Evolutionary conservation across 2,888 invertebrate genomes (phyloP).

Genomic region (Incurvaria masculella): DNA sequence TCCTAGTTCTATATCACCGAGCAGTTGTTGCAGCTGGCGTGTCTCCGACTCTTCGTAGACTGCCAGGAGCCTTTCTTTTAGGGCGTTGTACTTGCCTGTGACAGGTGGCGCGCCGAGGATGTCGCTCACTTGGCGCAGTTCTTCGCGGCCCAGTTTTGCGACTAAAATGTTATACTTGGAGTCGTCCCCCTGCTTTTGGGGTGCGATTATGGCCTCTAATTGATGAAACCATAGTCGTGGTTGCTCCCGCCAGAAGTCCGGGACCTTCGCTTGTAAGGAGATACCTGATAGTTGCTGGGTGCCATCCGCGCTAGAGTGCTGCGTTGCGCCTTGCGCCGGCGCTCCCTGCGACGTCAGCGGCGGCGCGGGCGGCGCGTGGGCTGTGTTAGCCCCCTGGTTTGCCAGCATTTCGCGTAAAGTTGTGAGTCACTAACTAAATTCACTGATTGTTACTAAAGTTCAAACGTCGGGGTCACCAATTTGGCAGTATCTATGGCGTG

Average conservation of each 20-base stretch:
- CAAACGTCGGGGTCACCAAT: no score
- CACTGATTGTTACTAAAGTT: no score
- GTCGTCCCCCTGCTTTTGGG: background rate
- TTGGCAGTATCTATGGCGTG: no score
- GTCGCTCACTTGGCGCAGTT: constrained; percentile 11
- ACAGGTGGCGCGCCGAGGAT: constrained; percentile 9
- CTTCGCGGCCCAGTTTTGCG: constrained; percentile 8
- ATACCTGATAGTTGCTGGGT: no score
- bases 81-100: constrained; percentile 5
- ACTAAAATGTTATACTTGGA: background rate
- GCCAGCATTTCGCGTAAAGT: no score
- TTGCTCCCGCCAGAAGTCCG: constrained; percentile 9
- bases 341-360: no score
- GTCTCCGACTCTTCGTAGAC: background rate
- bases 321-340: no score
- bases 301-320: no score
- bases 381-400: no score
- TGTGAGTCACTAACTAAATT: no score
- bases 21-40: background rate
- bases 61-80: constrained; percentile 8
- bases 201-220: background rate
- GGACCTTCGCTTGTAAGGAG: no score
- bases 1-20: background rate
- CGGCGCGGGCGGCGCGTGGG: no score
- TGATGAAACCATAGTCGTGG: constrained; percentile 13